phyloP scores from a whole-genome alignment of 30 jellyfish, hydroid and myxozoan genomes.

The Rhopilema esculentum region DNA sequence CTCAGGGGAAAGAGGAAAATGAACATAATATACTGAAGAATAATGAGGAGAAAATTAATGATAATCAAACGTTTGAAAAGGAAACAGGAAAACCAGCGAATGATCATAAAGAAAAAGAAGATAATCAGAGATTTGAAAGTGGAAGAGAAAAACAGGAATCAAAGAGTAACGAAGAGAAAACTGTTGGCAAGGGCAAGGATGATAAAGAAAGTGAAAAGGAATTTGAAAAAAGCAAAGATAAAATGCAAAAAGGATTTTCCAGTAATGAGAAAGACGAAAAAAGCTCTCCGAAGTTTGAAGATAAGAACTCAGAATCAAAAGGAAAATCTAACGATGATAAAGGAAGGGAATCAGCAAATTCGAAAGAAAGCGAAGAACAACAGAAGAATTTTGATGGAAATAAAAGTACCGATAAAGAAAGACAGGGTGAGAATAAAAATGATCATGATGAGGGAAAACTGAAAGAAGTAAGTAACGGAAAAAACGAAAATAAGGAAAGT shows the following conservation, averaged over 20 bases:
- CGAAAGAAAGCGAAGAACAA: not conserved
- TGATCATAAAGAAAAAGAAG: constrained; percentile 9
- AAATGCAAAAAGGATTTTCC: not conserved
- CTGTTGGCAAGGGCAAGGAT: not conserved
- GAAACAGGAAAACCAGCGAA: constrained; percentile 13
- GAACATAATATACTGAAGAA: not conserved
- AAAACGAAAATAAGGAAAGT: not conserved
- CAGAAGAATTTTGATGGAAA: constrained; percentile 42
- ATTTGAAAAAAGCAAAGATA: constrained; percentile 9
- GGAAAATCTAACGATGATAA: not conserved
- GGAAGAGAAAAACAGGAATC: not conserved
- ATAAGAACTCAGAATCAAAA: constrained; percentile 1
- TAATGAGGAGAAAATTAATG: not conserved
- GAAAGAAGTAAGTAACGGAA: not conserved
- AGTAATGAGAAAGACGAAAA: constrained; percentile 36
- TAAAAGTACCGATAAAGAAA: not conserved
- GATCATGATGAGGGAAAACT: not conserved
- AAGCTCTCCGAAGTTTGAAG: constrained; percentile 5
- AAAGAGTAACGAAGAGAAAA: constrained; percentile 3
- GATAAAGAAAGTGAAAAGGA: constrained; percentile 1
- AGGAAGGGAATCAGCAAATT: not conserved
- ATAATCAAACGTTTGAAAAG: not conserved
- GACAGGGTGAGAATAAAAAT: constrained; percentile 12
- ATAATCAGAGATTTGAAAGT: not conserved
- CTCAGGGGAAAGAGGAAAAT: constrained; percentile 1